These are phyloP conservation scores for Petrolisthes cinctipes DNA, from an alignment of 2,888 invertebrate genomes.

Conservation along the genomic window DNA sequence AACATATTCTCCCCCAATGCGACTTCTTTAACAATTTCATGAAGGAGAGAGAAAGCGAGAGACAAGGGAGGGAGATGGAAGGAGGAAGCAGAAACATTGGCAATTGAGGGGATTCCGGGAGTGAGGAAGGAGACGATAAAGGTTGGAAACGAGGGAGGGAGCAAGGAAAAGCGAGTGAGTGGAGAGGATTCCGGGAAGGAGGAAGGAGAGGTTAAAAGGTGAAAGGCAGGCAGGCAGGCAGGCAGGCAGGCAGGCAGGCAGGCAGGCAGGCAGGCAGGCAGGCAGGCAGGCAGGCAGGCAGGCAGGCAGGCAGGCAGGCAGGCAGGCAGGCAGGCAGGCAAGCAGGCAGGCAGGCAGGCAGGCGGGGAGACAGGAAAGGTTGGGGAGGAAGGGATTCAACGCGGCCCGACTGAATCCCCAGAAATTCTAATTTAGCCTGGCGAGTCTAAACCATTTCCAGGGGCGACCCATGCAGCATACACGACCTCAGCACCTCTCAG, in stretches of 20 bases:
- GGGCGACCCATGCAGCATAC: neutral
- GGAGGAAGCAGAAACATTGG: too few species aligned
- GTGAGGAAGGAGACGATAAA: too few species aligned
- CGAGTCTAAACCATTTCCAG: conserved; percentile 11
- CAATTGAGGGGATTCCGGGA: too few species aligned
- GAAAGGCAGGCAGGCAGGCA: neutral
- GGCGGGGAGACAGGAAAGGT: neutral
- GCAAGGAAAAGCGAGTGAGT: too few species aligned
- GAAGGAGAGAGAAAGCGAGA: too few species aligned
- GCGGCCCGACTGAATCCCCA: conserved; percentile 2
- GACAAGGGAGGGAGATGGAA: too few species aligned
- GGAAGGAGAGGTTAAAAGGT: too few species aligned
- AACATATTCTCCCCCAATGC: too few species aligned
- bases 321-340: neutral
- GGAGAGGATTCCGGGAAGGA: too few species aligned
- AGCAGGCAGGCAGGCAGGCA: neutral
- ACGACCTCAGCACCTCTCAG: too few species aligned
- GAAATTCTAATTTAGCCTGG: conserved; percentile 11
- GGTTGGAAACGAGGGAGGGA: too few species aligned
- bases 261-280: neutral
- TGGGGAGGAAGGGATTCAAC: neutral
- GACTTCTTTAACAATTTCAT: too few species aligned
- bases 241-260: neutral
- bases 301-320: neutral
- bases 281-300: neutral